Base-by-base conservation (phyloP, 37 sponge, comb jelly and placozoan species). In the Diacarnus erythraeanus region DNA sequence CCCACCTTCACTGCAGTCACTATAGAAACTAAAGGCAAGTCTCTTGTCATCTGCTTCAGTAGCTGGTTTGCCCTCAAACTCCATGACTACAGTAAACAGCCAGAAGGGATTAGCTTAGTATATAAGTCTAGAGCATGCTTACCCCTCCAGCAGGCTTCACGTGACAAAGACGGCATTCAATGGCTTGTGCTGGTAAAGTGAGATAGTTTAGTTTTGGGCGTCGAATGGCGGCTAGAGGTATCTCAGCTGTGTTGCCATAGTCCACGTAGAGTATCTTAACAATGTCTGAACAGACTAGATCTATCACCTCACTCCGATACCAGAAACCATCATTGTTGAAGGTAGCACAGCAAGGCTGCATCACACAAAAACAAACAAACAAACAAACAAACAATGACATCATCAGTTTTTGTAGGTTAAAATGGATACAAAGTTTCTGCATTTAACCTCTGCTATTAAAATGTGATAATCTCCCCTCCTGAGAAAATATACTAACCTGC, bases 181-280 rank as follows among this genome's bases (percentile, higher is more conserved):
- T 21, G 9, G 72, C 76, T 74, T 91, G 92, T 0, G 88, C 88
- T 20, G 92, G 88, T 33, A 91, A 81, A 2, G 63, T 21, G 67
- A 91, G 59, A 27, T 91, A 83, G 42, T 79, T 67, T 1, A 79
- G 63, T 63, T 75, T 87, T 2, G 77, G 57, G 26, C 56, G 42
- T 21, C 82, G 66, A 26, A 91, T 54, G n/a, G 83, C 60, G 12
- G 44, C 34, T 4, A 59, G 31, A 42, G 66, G 80, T 4, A 82
- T 44, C 39, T 71, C 39, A 44, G 63, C 74, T 20, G 26, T 74
- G 73, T 91, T 91, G 38, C 92, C 92, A 69, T 91, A 91, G 67
- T 91, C 92, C 63, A 91, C 87, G 31, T 91, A 91, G 40, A 57
- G 21, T n/a, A 91, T 79, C 66, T 79, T 64, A 21, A 81, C 80